Conservation (phyloP, 2,888 invertebrate genomes). For the Macrosiphum euphorbiae region DNA sequence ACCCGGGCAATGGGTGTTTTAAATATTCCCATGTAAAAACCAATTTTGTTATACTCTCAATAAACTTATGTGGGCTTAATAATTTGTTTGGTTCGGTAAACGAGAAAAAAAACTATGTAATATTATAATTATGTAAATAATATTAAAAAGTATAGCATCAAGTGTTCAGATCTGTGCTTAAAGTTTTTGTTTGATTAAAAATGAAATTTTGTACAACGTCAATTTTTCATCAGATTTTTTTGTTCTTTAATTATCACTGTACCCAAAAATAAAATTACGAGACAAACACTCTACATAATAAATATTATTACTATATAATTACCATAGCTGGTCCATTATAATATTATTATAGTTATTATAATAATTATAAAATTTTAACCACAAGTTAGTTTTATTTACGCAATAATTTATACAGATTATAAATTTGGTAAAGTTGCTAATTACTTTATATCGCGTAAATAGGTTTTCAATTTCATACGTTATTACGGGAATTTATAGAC, state of each 20-base stretch:
- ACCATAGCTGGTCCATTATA: not conserved
- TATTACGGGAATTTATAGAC: not conserved
- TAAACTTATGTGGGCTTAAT: not conserved
- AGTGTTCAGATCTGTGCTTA: not conserved
- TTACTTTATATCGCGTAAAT: not conserved
- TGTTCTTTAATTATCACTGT: not conserved
- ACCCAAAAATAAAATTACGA: not conserved
- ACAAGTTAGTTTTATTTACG: not conserved
- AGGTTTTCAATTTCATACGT: not conserved
- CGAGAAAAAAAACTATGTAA: not conserved
- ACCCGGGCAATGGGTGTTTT: not conserved
- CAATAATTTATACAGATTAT: not conserved
- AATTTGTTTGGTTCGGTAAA: not conserved
- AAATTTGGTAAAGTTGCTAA: not conserved
- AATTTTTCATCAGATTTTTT: not conserved
- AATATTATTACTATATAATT: not conserved
- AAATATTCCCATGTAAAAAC: not conserved
- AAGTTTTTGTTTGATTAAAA: slow-evolving; percentile 27
- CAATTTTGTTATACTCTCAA: slow-evolving; percentile 5
- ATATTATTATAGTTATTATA: not conserved
- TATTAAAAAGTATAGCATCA: not conserved
- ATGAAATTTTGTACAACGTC: not conserved
- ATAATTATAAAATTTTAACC: not conserved
- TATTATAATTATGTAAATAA: slow-evolving; percentile 33
- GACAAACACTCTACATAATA: not conserved